Evolutionary conservation across 2,113 vertebrate genomes (phyloP), one percentile per base, ranked within the genome.

Genomic region (Drymodes brunneopygia): DNA sequence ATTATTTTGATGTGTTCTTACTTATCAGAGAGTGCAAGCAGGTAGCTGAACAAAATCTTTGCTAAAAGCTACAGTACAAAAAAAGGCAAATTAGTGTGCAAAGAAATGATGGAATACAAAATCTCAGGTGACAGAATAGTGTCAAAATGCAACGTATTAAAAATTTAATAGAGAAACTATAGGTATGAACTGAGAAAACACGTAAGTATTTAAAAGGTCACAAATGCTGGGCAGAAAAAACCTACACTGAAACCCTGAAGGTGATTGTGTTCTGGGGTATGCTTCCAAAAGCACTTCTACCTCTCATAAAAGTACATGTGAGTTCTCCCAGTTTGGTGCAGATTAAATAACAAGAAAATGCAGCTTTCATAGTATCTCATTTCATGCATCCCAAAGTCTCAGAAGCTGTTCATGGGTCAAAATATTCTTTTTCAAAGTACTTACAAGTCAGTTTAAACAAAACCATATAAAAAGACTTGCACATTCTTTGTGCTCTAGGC

Each of bases 281-380:
- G 33, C 23, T 75, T 56, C 71, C 58, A 58, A 75, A 88, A 61
- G 45, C 31, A 65, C 9, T 74, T 62, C 22, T 15, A 3, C 6
- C 22, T 73, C 50, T 48, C 47, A 47, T 2, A 57, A 22, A 79
- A 65, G 23, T 10, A 38, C 14, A 22, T 1, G 14, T 7, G 13
- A 17, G 13, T 22, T 18, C 2, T 7, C 7, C 5, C 5, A 42
- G 14, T 12, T 35, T 1, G 10, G 2, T 17, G 27, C 23, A 72
- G 18, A 38, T 35, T 54, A 67, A 61, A 92, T 21, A 4, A 81
- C 12, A 78, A 94, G 33, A 11, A 84, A 72, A 81, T 25, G 31
- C 29, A 33, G n/a, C 7, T 65, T 61, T 36, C 53, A 40, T 1
- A 56, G 7, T 6, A 24, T 6, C 10, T 71, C 2, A 75, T 35